A percentile compares a stretch with the other conserved stretches of the same genome.
phyloP scores from a whole-genome alignment of 2,888 invertebrate genomes.

The Marasmarcha lunaedactyla region DNA sequence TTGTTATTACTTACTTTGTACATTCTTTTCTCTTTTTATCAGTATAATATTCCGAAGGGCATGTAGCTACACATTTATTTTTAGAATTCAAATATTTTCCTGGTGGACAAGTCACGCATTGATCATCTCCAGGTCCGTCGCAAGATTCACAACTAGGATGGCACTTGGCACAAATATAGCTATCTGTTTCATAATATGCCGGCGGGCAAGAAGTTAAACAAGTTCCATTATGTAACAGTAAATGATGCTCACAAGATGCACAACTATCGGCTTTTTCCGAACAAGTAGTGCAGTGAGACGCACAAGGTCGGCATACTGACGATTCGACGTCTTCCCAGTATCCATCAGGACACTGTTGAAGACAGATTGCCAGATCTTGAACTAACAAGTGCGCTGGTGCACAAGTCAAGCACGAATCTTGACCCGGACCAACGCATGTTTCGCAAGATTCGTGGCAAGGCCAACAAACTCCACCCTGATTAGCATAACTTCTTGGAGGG shows the following conservation, averaged over 20 bases:
- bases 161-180: conserved; percentile 86
- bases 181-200: conserved; percentile 87
- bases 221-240: conserved; percentile 84
- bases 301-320: conserved; percentile 86
- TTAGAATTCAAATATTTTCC: conserved; percentile 75
- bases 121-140: conserved; percentile 79
- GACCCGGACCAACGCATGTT: conserved; percentile 89
- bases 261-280: conserved; percentile 86
- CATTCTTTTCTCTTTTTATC: conserved; percentile 86
- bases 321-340: conserved; percentile 85
- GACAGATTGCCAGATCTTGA: conserved; percentile 86
- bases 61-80: conserved; percentile 78
- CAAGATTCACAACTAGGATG: conserved; percentile 86
- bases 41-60: conserved; percentile 80
- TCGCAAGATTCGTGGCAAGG: conserved; percentile 91
- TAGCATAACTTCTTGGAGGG: conserved; percentile 86
- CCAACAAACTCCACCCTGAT: conserved; percentile 84
- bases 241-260: conserved; percentile 88
- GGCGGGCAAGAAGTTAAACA: conserved; percentile 87
- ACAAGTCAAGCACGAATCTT: conserved; percentile 87
- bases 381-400: conserved; percentile 86
- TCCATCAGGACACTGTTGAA: conserved; percentile 90
- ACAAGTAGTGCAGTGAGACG: conserved; percentile 87
- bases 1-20: conserved; percentile 71
- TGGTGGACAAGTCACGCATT: conserved; percentile 85